Evolutionary conservation across 2,797 vertebrate genomes (phyloP).

Genomic region (Pachyuromys duprasi): DNA sequence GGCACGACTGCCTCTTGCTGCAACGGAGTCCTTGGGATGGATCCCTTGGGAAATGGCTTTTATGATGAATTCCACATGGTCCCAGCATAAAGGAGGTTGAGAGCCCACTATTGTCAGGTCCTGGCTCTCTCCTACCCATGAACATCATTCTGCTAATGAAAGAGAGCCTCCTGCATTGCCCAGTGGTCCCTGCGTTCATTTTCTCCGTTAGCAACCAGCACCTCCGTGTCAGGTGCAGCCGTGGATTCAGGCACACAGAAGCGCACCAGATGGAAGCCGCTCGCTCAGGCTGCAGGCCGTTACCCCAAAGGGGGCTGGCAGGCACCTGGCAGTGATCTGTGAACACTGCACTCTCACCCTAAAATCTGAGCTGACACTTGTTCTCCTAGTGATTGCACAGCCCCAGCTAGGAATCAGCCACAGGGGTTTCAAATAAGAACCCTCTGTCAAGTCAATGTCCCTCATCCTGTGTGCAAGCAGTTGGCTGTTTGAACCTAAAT

Average conservation of each 20-base stretch:
- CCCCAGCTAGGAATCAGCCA: not conserved
- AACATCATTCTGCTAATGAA: not conserved
- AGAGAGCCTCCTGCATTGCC: not conserved
- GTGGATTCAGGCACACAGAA: not conserved
- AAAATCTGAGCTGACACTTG: not conserved
- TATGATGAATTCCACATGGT: not conserved
- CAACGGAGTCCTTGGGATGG: not conserved
- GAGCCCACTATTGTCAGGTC: not conserved
- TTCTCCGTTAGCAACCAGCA: not conserved
- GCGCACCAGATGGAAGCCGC: not conserved
- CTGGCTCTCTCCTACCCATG: not conserved
- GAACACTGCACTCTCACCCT: not conserved
- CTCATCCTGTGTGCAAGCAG: not conserved
- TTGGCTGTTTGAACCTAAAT: slow-evolving; percentile 18
- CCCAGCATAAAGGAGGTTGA: not conserved
- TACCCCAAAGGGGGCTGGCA: not conserved
- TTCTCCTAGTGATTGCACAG: not conserved
- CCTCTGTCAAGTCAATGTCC: not conserved
- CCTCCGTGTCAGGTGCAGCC: fast-evolving
- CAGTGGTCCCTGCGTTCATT: not conserved
- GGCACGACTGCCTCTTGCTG: not conserved
- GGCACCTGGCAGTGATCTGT: not conserved
- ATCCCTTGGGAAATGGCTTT: not conserved
- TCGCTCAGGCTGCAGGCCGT: not conserved
- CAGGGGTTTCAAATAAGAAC: not conserved